Base-by-base conservation (phyloP, 2,888 invertebrate genomes). In the Drosophila stalkeri region DNA sequence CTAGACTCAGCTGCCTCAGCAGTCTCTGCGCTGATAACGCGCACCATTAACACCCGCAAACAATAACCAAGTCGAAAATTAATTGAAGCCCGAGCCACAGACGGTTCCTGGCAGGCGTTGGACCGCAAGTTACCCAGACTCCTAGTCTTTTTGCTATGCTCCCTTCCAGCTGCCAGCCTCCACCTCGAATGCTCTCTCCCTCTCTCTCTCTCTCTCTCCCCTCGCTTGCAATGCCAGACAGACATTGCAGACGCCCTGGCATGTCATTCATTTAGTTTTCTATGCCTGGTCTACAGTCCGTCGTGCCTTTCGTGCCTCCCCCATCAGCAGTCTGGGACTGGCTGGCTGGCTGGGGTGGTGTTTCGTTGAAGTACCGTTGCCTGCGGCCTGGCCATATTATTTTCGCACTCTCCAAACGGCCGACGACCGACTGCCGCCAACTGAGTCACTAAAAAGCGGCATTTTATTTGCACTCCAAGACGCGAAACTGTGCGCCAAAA, bases 41-140 rank as follows among this genome's bases (percentile, higher is more conserved):
- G 69, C 63, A 56, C 81, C 82, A 83, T 84, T 75, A 84, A 80
- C 80, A 81, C 84, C 80, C 77, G 82, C 80, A 74, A 82, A 82
- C 85, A 80, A 82, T 81, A 82, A 83, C 75, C 82, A 77, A 79
- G 81, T 75, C 77, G 81, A 82, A 90, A 89, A 91, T 91, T 91
- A 91, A 91, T 91, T 89, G 86, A 87, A 89, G 90, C 86, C 85
- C 87, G 82, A 80, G 77, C 86, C 77, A 74, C 88, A 86, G 88
- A 86, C 86, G 72, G 59, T 72, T 54, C 23, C 66, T 65, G 71
- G 81, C 65, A 70, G 81, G 57, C 72, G 66, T 77, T 60, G 68
- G 72, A 82, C 80, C 72, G 62, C 82, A 80, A 80, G 75, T 71
- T 70, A 71, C 59, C n/a, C 31, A 49, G n/a, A 11, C 47, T 47